Conservation (phyloP, 2,888 invertebrate species). For the Plusia festucae region DNA sequence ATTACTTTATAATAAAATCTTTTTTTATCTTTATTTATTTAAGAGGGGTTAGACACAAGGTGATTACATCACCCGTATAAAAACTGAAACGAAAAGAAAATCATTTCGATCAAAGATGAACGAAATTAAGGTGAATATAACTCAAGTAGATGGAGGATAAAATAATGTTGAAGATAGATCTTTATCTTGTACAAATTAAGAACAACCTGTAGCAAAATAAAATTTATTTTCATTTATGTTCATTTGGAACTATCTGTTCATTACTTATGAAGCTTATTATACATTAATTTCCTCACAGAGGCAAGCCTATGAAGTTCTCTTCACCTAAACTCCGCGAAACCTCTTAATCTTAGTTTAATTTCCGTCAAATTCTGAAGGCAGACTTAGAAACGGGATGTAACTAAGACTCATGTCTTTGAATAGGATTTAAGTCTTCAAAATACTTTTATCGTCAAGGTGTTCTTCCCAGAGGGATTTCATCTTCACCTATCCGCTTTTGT, state of each 20-base stretch:
- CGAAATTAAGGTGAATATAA: too few relatives aligned
- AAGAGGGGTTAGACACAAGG: too few relatives aligned
- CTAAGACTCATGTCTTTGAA: constrained; percentile 30
- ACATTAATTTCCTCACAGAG: not conserved
- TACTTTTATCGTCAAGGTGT: constrained; percentile 3
- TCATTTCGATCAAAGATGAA: too few relatives aligned
- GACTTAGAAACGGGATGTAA: constrained; percentile 24
- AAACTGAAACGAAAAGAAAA: too few relatives aligned
- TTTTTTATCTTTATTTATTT: too few relatives aligned
- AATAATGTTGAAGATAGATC: too few relatives aligned
- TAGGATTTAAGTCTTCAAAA: constrained; percentile 26
- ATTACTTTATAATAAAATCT: too few relatives aligned
- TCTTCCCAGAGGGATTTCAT: not conserved
- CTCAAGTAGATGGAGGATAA: too few relatives aligned
- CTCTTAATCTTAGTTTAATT: constrained; percentile 44
- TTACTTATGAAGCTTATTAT: not conserved
- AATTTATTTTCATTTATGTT: too few relatives aligned
- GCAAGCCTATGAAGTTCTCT: constrained; percentile 2
- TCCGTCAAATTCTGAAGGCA: constrained; percentile 24
- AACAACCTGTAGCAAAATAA: too few relatives aligned
- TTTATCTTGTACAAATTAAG: too few relatives aligned
- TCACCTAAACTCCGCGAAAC: constrained; percentile 18
- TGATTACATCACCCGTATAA: too few relatives aligned
- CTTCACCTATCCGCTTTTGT: not conserved
- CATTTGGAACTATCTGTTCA: not conserved